phyloP scores from a whole-genome alignment of 2,888 invertebrate genomes.

The Sthenelais limicola region DNA sequence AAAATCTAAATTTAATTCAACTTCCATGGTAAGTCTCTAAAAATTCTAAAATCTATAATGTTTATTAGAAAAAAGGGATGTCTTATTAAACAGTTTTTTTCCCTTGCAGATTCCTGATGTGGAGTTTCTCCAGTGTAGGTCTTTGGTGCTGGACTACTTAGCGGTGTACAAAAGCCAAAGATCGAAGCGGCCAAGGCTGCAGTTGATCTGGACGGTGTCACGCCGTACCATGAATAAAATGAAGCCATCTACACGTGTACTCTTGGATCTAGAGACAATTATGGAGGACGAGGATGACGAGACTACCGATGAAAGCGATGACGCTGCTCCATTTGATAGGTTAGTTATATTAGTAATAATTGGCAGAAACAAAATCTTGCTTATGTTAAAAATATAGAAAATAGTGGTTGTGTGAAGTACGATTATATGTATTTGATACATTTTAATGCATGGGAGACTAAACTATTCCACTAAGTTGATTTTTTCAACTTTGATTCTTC shows the following conservation, averaged over 20 bases:
- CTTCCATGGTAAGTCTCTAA: no score
- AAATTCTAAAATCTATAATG: no score
- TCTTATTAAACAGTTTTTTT: not conserved
- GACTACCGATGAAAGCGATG: slow-evolving; percentile 45
- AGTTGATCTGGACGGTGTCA: slow-evolving; percentile 52
- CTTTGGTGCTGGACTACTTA: slow-evolving; percentile 49
- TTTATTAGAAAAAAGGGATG: no score
- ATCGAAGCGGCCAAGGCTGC: slow-evolving; percentile 49
- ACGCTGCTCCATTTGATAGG: slow-evolving; percentile 53
- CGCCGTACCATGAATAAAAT: slow-evolving; percentile 52
- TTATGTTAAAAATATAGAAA: no score
- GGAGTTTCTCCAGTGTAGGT: slow-evolving; percentile 53
- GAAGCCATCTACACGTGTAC: slow-evolving; percentile 50
- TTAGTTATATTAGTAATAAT: slow-evolving; percentile 11
- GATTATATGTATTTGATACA: no score
- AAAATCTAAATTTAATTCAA: no score
- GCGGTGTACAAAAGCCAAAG: slow-evolving; percentile 48
- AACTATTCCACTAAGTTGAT: no score
- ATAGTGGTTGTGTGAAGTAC: no score
- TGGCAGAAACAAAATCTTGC: not conserved
- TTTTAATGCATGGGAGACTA: no score
- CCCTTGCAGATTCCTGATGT: slow-evolving; percentile 50
- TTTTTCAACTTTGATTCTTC: no score
- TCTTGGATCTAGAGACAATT: slow-evolving; percentile 52
- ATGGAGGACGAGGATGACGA: slow-evolving; percentile 51